Evolutionary conservation across 2,797 vertebrate species (phyloP), one percentile per base, ranked within the genome.

Genomic region (Malacoctenus gilli): DNA sequence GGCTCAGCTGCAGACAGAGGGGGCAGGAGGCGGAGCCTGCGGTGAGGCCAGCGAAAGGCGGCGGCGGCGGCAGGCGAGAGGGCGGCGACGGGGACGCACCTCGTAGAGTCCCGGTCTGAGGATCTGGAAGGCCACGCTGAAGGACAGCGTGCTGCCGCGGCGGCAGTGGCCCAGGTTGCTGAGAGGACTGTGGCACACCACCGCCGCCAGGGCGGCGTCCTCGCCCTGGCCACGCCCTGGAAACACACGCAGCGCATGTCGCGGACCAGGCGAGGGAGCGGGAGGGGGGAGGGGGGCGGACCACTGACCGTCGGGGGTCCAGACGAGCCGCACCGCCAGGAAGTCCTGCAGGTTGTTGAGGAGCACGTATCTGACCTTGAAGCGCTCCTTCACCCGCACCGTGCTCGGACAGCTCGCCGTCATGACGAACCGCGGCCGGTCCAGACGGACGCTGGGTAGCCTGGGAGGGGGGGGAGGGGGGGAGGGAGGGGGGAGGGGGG

Each of bases 331-430:
- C 1, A 97, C 95, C 0, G 95, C 93, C 72, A 97, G 89, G 83
- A 97, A 97, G 89, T 97, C 95, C 87, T 96, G 95, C 77, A 97
- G 90, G 77, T 96, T 94, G 84, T 97, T 97, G 58, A 97, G 92
- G 50, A 97, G 91, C 0, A 95, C 95, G 50, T 96, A 98, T 64
- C 93, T 93, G 53, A 97, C 95, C 10, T 91, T 92, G 82, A 98
- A 98, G 68, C 91, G 91, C 48, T 94, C 92, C 1, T 90, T 93
- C 28, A 93, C 89, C 13, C 18, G 71, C 42, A 96, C 94, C 0
- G 92, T 84, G 21, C 94, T 95, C 39, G 95, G 93, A 12, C 95
- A 95, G 68, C 92, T 92, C 1, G 95, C 95, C 0, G 92, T 96
- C 95, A 97, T 96, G 71, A 96, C 93, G 34, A 96, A 96, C 7